These are phyloP conservation scores for Meles meles DNA, from an alignment of 2,113 vertebrate species.

Conservation along the genomic window DNA sequence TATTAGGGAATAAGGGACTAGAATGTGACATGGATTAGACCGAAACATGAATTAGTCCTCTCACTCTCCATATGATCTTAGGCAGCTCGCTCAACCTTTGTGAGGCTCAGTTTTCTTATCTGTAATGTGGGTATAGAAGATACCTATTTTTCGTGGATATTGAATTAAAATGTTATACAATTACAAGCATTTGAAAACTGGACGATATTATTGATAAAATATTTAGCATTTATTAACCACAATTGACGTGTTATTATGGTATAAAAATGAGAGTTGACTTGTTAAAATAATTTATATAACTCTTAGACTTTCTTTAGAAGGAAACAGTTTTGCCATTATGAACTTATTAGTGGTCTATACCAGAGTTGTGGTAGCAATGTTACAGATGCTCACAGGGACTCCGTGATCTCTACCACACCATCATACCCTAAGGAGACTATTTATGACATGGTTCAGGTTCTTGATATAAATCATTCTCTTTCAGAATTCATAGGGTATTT, in stretches of 20 bases:
- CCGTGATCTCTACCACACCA: background rate
- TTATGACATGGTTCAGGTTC: background rate
- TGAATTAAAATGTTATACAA: background rate
- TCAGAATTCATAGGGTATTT: background rate
- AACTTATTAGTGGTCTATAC: background rate
- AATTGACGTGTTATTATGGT: background rate
- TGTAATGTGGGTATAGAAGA: background rate
- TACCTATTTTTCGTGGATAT: background rate
- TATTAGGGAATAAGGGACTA: background rate
- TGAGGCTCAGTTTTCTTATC: background rate
- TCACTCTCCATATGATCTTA: background rate
- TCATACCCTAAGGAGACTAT: background rate
- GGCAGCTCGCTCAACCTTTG: background rate
- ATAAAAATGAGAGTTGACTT: background rate
- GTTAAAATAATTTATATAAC: background rate
- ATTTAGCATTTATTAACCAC: background rate
- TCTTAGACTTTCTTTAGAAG: background rate
- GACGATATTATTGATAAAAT: background rate
- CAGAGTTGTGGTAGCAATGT: background rate
- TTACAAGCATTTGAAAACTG: background rate
- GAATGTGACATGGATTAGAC: background rate
- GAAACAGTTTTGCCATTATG: background rate
- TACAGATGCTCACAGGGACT: rapidly evolving
- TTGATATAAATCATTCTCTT: background rate
- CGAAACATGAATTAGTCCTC: background rate